Evolutionary conservation across 2,797 vertebrate species (phyloP).

Genomic region (Mormyrus proboscirostris): DNA sequence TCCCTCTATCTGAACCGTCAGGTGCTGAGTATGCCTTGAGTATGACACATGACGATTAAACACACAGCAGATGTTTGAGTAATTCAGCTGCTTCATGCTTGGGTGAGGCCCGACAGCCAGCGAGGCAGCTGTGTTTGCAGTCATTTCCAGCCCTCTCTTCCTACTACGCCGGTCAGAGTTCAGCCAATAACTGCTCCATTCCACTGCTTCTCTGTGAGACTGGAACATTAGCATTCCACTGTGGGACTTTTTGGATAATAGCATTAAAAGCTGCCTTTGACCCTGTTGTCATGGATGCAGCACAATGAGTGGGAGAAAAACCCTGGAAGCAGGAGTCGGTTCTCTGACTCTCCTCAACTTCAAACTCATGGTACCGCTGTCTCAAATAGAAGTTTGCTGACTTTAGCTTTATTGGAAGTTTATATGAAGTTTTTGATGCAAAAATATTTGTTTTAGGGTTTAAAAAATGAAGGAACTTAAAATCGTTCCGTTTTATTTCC

Average conservation of each 20-base stretch:
- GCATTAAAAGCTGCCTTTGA: slow-evolving; percentile 68
- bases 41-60: background rate
- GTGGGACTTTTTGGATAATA: slow-evolving; percentile 66
- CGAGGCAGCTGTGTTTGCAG: slow-evolving; percentile 11
- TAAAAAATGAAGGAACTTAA: background rate
- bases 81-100: background rate
- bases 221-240: slow-evolving; percentile 68
- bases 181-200: slow-evolving; percentile 60
- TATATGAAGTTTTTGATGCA: background rate
- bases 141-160: background rate
- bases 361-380: background rate
- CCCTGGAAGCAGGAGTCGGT: background rate
- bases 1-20: background rate
- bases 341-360: background rate
- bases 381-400: background rate
- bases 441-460: background rate
- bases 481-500: background rate
- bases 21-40: background rate
- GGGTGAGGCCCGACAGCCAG: background rate
- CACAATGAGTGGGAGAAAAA: slow-evolving; percentile 46
- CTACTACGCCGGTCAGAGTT: slow-evolving; percentile 49
- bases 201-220: slow-evolving; percentile 58
- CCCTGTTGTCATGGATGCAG: slow-evolving; percentile 71
- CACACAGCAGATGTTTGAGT: background rate
- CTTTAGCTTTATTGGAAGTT: background rate